Conservation (phyloP, 2,797 vertebrate genomes). For the Trichosurus vulpecula region DNA sequence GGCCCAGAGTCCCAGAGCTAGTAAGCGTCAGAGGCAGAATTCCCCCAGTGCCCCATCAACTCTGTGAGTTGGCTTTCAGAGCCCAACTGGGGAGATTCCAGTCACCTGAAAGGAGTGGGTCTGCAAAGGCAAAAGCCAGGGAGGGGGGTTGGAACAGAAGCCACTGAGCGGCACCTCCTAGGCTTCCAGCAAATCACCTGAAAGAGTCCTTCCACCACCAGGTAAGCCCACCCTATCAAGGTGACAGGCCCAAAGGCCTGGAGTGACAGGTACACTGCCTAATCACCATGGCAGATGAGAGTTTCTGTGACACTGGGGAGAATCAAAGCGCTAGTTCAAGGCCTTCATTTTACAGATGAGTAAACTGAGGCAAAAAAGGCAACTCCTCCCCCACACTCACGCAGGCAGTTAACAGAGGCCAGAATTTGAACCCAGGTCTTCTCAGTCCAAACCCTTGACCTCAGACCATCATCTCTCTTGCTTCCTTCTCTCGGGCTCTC, state of each 20-base stretch:
- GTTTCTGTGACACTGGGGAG: background rate
- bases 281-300: background rate
- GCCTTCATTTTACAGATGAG: background rate
- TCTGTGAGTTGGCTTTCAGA: background rate
- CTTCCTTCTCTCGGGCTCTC: background rate
- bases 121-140: background rate
- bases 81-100: background rate
- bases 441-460: fast-evolving
- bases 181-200: background rate
- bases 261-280: background rate
- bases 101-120: background rate
- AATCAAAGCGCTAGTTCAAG: background rate
- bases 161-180: background rate
- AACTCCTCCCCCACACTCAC: too few species aligned
- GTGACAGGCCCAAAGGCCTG: background rate
- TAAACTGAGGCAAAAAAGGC: background rate
- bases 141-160: background rate
- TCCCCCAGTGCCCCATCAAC: background rate
- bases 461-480: background rate
- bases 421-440: background rate
- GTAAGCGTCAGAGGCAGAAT: background rate
- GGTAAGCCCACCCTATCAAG: background rate
- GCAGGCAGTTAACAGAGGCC: background rate
- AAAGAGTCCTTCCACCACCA: background rate
- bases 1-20: background rate